A percentile compares a stretch with the other conserved stretches of the same genome.
phyloP scores from a whole-genome alignment of 2,797 vertebrate species.

The Siniperca obscura region DNA sequence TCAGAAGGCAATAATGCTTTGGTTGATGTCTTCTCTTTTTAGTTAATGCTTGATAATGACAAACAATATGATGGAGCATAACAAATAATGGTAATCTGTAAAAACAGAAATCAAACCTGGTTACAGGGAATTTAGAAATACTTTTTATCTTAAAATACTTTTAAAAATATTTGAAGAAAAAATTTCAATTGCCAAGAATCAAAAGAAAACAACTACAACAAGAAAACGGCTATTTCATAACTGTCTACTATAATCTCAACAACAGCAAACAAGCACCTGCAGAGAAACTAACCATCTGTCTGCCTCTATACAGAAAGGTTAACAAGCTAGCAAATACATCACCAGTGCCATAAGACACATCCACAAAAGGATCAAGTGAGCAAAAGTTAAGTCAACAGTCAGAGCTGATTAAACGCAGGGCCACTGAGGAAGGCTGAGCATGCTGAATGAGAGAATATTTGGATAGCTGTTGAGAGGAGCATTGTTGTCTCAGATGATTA shows the following conservation, averaged over 20 bases:
- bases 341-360: constrained; percentile 34
- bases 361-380: constrained; percentile 55
- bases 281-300: constrained; percentile 40
- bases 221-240: constrained; percentile 5
- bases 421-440: constrained; percentile 27
- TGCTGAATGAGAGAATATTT: constrained; percentile 67
- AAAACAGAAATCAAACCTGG: background rate
- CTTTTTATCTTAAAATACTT: background rate
- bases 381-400: constrained; percentile 67
- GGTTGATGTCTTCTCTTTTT: constrained; percentile 2
- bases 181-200: background rate
- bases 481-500: constrained; percentile 88
- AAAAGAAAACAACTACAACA: background rate
- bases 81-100: background rate
- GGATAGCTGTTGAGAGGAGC: constrained; percentile 76
- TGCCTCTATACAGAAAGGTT: constrained; percentile 34
- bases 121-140: background rate
- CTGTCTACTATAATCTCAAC: constrained; percentile 15
- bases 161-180: background rate
- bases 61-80: background rate
- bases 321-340: constrained; percentile 67
- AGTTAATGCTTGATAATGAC: constrained; percentile 10
- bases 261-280: constrained; percentile 50
- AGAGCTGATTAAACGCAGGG: constrained; percentile 69
- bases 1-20: constrained; percentile 14